phyloP scores from a whole-genome alignment of 2,113 vertebrate genomes.

The Crocuta crocuta region DNA sequence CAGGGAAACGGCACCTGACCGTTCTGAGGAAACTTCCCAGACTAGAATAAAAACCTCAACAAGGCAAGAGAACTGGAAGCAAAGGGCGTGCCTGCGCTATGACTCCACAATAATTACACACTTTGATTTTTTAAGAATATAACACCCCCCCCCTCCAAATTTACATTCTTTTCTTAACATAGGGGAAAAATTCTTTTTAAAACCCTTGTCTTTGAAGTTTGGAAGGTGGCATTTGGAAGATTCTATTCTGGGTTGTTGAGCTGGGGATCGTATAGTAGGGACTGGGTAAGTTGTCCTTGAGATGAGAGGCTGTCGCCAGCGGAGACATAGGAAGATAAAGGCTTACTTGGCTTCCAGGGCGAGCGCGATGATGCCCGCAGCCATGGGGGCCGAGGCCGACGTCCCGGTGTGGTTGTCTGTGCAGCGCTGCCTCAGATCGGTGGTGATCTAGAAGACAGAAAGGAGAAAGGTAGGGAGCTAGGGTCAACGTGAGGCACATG shows the following conservation, averaged over 20 bases:
- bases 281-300: neutral
- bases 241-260: neutral
- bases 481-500: neutral
- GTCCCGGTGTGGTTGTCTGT: constrained; percentile 99
- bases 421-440: constrained; percentile 97
- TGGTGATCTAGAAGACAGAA: constrained; percentile 94
- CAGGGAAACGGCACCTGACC: neutral
- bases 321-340: constrained; percentile 71
- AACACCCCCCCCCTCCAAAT: neutral
- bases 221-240: neutral
- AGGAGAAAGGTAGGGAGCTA: constrained; percentile 68
- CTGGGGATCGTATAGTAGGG: neutral
- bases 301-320: constrained; percentile 41
- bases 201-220: neutral
- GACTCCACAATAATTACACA: constrained; percentile 35
- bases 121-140: constrained; percentile 35
- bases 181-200: neutral
- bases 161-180: neutral
- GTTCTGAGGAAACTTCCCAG: constrained; percentile 51
- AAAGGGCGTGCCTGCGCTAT: constrained; percentile 15
- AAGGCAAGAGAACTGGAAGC: constrained; percentile 19
- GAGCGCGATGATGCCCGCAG: constrained; percentile 98
- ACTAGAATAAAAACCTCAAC: constrained; percentile 61
- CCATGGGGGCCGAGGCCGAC: constrained; percentile 98
- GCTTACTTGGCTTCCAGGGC: constrained; percentile 99